These are phyloP conservation scores for Struthio camelus DNA, from an alignment of 2,113 vertebrate species.

Conservation along the genomic window DNA sequence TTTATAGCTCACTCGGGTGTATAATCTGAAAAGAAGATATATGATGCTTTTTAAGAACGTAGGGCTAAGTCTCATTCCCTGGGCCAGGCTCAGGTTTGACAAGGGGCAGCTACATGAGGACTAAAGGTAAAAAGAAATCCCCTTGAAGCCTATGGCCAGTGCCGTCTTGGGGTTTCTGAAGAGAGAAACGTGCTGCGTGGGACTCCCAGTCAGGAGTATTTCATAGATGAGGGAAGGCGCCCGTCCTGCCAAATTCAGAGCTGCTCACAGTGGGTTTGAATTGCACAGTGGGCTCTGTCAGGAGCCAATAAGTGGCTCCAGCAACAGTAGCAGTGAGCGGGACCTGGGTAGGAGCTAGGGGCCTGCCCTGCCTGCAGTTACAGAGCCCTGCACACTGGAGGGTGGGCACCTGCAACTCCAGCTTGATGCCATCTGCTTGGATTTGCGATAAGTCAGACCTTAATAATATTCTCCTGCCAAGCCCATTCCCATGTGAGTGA, in stretches of 20 bases:
- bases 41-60: background rate
- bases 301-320: background rate
- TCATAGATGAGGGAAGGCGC: background rate
- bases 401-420: rapidly evolving
- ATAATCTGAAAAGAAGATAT: background rate
- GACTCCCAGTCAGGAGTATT: background rate
- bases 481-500: too few relatives aligned
- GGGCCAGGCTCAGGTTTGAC: background rate
- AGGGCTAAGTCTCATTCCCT: background rate
- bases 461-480: background rate
- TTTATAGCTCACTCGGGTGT: constrained; percentile 58
- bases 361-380: background rate
- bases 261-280: background rate
- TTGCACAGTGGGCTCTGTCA: background rate
- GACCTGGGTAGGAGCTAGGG: background rate
- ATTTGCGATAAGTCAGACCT: background rate
- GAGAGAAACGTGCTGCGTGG: background rate
- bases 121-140: background rate
- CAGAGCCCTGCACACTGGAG: rapidly evolving
- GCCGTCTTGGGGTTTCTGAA: background rate
- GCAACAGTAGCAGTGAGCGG: background rate
- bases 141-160: background rate
- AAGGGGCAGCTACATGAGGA: background rate
- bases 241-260: background rate
- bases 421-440: background rate